Conservation (phyloP, 2,113 vertebrate genomes). For the Dipodomys spectabilis region DNA sequence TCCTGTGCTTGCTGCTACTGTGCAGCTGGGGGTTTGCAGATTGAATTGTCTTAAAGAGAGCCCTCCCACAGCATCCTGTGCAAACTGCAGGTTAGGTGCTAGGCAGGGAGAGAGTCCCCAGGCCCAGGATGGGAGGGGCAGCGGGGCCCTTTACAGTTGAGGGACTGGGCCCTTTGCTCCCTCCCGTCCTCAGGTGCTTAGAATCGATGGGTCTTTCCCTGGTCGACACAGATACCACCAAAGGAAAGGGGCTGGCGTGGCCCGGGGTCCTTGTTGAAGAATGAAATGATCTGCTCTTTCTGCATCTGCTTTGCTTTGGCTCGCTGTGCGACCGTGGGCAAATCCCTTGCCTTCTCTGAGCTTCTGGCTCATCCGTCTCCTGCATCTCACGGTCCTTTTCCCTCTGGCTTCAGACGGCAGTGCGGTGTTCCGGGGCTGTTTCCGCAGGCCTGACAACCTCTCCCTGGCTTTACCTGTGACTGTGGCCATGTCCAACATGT, state of each 20-base stretch:
- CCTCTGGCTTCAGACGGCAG: constrained; percentile 91
- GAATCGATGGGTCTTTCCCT: too few species aligned
- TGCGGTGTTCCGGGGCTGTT: constrained; percentile 96
- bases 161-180: not conserved
- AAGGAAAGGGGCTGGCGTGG: not conserved
- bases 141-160: not conserved
- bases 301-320: not conserved
- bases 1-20: not conserved
- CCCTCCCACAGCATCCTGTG: not conserved
- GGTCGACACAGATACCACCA: not conserved
- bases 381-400: not conserved
- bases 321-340: not conserved
- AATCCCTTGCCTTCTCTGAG: not conserved
- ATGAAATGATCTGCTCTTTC: too few species aligned
- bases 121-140: not conserved
- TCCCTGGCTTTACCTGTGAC: constrained; percentile 92
- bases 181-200: not conserved
- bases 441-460: constrained; percentile 92
- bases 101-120: not conserved
- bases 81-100: not conserved
- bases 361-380: fast-evolving
- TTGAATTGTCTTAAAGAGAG: not conserved
- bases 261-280: too few species aligned
- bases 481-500: constrained; percentile 90
- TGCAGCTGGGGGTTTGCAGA: not conserved